These are phyloP conservation scores for Hypomesus transpacificus DNA, from an alignment of 2,113 vertebrate genomes.

Conservation along the genomic window DNA sequence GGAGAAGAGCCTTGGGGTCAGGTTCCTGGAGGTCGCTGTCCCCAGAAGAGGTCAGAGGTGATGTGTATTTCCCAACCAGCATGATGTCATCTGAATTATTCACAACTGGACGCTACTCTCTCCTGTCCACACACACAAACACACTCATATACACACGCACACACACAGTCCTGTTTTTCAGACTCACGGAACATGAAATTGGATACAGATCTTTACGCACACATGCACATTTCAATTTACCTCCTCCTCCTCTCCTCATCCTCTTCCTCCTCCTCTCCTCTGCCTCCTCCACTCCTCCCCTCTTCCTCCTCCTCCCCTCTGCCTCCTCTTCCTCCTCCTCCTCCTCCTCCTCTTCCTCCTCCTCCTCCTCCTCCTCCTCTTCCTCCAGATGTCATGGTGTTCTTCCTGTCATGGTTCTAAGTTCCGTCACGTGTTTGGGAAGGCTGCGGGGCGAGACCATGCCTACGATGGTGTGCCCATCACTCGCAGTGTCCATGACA, in stretches of 20 bases:
- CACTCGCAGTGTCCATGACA: constrained; percentile 87
- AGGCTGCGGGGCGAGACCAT: constrained; percentile 77
- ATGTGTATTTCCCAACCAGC: constrained; percentile 18
- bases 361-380: neutral
- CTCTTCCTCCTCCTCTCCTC: neutral
- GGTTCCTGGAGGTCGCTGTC: neutral
- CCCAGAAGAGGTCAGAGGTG: constrained; percentile 32
- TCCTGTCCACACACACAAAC: neutral
- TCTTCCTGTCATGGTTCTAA: constrained; percentile 83
- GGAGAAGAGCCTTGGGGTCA: neutral
- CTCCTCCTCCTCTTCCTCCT: too few relatives aligned
- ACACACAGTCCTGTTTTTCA: neutral
- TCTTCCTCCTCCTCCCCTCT: too few relatives aligned
- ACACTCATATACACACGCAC: constrained; percentile 3
- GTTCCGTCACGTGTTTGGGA: constrained; percentile 87
- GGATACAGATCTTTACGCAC: constrained; percentile 72
- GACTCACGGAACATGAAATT: constrained; percentile 46
- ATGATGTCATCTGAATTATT: constrained; percentile 48
- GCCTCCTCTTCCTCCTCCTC: too few relatives aligned
- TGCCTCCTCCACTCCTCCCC: too few relatives aligned
- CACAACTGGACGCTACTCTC: constrained; percentile 2
- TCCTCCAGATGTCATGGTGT: constrained; percentile 85
- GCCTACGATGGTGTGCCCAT: constrained; percentile 85
- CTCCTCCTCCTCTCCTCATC: neutral
- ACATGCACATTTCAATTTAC: constrained; percentile 82